These are phyloP conservation scores for Glareola pratincola DNA, from an alignment of 2,113 vertebrate species.

Conservation along the genomic window DNA sequence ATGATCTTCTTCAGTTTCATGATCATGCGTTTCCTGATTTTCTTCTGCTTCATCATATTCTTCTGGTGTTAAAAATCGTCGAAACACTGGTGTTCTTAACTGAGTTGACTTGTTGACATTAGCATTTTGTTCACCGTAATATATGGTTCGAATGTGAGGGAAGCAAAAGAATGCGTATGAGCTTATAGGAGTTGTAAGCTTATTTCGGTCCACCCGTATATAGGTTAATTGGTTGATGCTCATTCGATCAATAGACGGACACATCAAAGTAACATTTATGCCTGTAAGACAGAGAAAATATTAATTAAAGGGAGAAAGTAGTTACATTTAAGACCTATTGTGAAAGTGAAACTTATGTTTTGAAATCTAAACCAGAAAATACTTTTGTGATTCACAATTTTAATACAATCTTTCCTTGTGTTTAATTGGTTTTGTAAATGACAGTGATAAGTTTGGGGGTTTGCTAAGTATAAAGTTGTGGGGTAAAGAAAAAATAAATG, in stretches of 20 bases:
- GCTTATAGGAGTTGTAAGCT: constrained; percentile 75
- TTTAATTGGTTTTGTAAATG: neutral
- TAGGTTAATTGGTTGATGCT: constrained; percentile 78
- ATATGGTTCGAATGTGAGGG: constrained; percentile 77
- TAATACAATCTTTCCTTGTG: neutral
- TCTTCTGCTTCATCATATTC: constrained; percentile 65
- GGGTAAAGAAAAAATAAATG: neutral
- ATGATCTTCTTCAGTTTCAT: constrained; percentile 29
- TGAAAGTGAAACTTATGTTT: neutral
- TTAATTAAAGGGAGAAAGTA: neutral
- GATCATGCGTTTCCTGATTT: neutral
- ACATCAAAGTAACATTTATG: constrained; percentile 82
- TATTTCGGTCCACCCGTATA: constrained; percentile 81
- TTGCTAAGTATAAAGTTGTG: neutral
- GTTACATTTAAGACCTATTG: neutral
- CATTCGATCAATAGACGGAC: constrained; percentile 70
- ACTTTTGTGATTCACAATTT: neutral
- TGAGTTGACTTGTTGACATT: constrained; percentile 34
- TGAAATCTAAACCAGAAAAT: neutral
- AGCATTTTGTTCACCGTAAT: constrained; percentile 80
- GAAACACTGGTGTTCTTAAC: constrained; percentile 66
- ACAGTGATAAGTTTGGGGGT: neutral
- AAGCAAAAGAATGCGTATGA: constrained; percentile 77
- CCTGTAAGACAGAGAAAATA: constrained; percentile 65
- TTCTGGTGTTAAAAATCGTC: constrained; percentile 64